Evolutionary conservation across 2,113 vertebrate species (phyloP), one percentile per base, ranked within the genome.

Genomic region (Zapus hudsonius): DNA sequence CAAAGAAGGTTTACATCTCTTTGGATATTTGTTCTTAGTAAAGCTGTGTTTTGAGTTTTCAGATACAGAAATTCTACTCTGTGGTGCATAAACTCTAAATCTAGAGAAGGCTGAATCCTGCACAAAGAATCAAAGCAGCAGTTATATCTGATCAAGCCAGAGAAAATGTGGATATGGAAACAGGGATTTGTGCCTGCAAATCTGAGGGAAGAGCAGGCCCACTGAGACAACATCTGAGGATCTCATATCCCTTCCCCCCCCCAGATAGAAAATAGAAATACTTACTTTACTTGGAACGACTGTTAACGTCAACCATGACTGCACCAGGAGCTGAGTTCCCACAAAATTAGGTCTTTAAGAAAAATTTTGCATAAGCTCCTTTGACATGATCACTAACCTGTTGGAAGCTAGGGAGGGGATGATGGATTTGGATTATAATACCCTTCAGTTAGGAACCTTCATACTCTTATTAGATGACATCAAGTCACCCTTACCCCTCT

Each of bases 151-250:
- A 89, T 23, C 57, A 27, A 69, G 23, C 75, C 40, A 38, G 44
- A 61, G 40, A 19, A 7, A 16, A 4, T 19, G 36, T 1, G 27
- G 57, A 70, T 4, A 13, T 11, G 13, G 38, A 33, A 25, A 20
- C 7, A 17, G 1, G 52, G 12, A 16, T 33, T 27, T 52, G 16
- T 0, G 0, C 19, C 20, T 10, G 0, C 1, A 40, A 1, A 7
- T 63, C 9, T 12, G 2, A 9, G 13, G n/a, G n/a, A 10, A 59
- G 38, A 44, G 8, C 3, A 2, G 2, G 13, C 5, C 22, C 59
- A 2, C 11, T 0, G 33, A 36, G 27, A 15, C 9, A 3, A 33
- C 1, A 1, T 20, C n/a, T 22, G 17, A 20, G 29, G 8, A 44
- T 27, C 17, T 29, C 1, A 17, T 27, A 4, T 9, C 23, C 10